Percentiles rank a stretch among this genome's conserved stretches.
These are phyloP conservation scores for Palythoa heliodiscus DNA, from an alignment of 92 coral and sea anemone species.

Conservation along the genomic window DNA sequence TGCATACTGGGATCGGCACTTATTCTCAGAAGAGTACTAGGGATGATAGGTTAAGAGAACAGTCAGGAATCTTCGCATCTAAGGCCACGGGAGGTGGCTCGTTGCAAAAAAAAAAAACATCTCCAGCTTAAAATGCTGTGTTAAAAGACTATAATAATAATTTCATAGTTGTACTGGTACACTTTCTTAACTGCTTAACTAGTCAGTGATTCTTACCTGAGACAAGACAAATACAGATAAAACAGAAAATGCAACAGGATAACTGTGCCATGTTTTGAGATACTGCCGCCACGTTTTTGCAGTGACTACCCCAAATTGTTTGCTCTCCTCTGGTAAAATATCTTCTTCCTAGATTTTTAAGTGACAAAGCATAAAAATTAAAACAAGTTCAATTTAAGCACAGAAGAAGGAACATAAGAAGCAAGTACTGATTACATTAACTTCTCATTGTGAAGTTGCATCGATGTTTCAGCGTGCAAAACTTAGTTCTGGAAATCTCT, in stretches of 20 bases:
- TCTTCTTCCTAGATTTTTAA: constrained; percentile 61
- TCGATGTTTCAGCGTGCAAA: too few relatives aligned
- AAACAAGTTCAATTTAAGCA: neutral
- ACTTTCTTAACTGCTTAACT: too few relatives aligned
- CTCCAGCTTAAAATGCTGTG: too few relatives aligned
- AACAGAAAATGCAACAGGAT: constrained; percentile 52
- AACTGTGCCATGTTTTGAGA: constrained; percentile 64
- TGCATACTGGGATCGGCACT: too few relatives aligned
- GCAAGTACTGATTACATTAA: neutral
- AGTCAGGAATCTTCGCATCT: too few relatives aligned
- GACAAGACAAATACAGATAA: constrained; percentile 60
- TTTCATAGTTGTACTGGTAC: neutral
- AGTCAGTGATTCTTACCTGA: constrained; percentile 51
- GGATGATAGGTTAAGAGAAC: too few relatives aligned
- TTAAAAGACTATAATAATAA: neutral
- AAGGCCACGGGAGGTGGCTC: too few relatives aligned
- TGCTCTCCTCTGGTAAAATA: constrained; percentile 69
- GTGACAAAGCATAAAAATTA: neutral
- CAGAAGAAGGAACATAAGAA: neutral
- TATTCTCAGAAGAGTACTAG: too few relatives aligned
- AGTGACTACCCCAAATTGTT: constrained; percentile 80
- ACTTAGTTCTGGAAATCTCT: too few relatives aligned
- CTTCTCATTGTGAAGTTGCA: neutral
- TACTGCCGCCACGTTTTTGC: constrained; percentile 63
- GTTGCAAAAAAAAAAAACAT: too few relatives aligned